Evolutionary conservation across 2,888 invertebrate species (phyloP), one percentile per base, ranked within the genome.

Genomic region (Dasysyrphus tricinctus): DNA sequence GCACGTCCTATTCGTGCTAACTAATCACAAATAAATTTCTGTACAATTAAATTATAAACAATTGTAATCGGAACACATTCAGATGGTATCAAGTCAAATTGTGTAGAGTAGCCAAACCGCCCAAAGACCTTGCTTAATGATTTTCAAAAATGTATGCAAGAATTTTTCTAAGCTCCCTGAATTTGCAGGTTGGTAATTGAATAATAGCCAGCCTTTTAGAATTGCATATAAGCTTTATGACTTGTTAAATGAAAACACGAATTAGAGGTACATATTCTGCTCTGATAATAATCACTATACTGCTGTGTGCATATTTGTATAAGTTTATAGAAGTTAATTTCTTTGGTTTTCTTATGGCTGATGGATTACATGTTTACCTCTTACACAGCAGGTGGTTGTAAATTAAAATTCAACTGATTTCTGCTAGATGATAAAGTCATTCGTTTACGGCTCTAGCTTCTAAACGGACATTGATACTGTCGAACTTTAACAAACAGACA

Each of bases 141-240:
- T 44, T 44, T 44, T n/a, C 44, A 44, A 5, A 44, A 54, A 29
- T 54, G 14, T 29, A 59, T 59, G 59, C 24, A 59, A 37, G 11
- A 59, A 24, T 24, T 24, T 39, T 44, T 9, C n/a, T 37, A 59
- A 39, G 16, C 44, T 5, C 57, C 37, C 1, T 59, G 59, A 59
- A 39, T 37, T 59, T 59, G 12, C 59, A 59, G 39, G 39, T 19
- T 59, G 42, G 44, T 59, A 59, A 59, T 59, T 59, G 59, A 59
- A 59, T 59, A 59, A 59, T 59, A 39, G 39, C 19, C 39, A 39
- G 37, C 5, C 59, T 24, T 59, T 8, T 2, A 19, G 34, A 39
- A 7, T 7, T 6, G 16, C 39, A 24, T 39, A 59, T 39, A 59
- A 59, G 39, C 5, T 19, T 39, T 39, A 59, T 59, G 12, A 39